These are phyloP conservation scores for Hyperoodon ampullatus DNA, from an alignment of 2,113 vertebrate genomes.

Conservation along the genomic window DNA sequence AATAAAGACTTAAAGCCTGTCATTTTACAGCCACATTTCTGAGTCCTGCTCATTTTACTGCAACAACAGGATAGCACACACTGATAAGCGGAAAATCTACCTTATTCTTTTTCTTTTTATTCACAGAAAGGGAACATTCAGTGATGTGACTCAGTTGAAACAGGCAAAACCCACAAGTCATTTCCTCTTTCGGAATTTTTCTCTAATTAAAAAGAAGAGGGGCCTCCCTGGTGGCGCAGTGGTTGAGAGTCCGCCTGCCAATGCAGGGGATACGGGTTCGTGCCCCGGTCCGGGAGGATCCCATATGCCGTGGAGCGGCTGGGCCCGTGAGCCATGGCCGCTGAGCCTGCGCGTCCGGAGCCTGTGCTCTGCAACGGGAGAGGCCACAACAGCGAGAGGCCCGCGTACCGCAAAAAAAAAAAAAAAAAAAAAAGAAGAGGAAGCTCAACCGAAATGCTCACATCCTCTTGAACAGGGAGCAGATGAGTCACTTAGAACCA, in stretches of 20 bases:
- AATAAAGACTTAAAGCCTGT: background rate
- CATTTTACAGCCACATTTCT: constrained; percentile 23
- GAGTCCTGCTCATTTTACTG: background rate
- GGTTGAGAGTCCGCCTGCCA: no score
- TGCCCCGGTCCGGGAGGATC: no score
- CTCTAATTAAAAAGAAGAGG: constrained; percentile 36
- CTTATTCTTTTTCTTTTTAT: background rate
- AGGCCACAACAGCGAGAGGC: no score
- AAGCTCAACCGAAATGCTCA: background rate
- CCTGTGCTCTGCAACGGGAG: no score
- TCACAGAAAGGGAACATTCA: constrained; percentile 3
- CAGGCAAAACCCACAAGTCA: background rate
- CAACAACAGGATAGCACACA: background rate
- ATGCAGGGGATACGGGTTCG: no score
- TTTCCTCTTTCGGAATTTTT: constrained; percentile 58
- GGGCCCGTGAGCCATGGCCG: no score
- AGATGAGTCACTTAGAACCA: constrained; percentile 1
- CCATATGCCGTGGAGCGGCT: no score
- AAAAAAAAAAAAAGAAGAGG: constrained; percentile 41
- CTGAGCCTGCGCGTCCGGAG: no score
- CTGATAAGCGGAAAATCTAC: background rate
- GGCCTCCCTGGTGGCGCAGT: no score
- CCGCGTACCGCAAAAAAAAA: no score
- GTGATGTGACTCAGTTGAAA: background rate
- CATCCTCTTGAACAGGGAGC: background rate